Base-by-base conservation (phyloP, 2,797 vertebrate genomes). In the Rhinogobio ventralis region DNA sequence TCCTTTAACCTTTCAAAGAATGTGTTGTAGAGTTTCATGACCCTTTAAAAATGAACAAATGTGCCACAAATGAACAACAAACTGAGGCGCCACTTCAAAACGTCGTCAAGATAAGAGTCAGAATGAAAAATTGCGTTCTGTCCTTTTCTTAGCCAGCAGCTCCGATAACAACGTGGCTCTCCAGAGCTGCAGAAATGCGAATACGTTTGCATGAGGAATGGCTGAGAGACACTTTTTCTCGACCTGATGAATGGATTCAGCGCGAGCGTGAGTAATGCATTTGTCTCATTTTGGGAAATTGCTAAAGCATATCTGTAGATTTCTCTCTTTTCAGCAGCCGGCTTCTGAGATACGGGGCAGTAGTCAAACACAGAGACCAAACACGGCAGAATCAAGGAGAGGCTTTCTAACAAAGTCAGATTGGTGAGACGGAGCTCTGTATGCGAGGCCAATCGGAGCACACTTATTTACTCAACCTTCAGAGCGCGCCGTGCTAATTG, bases 401-500 rank as follows among this genome's bases (percentile, higher is more conserved):
- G 1, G 42, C 53, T 80, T 74, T 81, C 11, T 20, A 39, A 39
- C 39, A 36, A n/a, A 68, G 57, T 51, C 71, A 68, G 36, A 82
- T 72, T 79, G 25, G 82, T 73, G 73, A 25, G 79, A 55, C 1
- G 19, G 46, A 2, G 67, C 42, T 57, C 71, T 19, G 72, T 53
- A 83, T 77, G 66, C 74, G 14, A 66, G 55, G 67, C 57, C 60
- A 23, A 39, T 67, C 30, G 28, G 19, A 36, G 39, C 49, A 53
- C 25, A 13, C 80, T 83, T 82, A 89, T 87, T 84, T 82, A 82
- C 78, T 73, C 45, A 73, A 73, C 82, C 77, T 85, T 83, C 86
- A 62, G 64, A 83, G 57, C 66, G 9, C 19, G 20, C 79, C n/a
- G n/a, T 17, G 30, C 75, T 86, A 86, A 89, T 87, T 85, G 85